Evolutionary conservation across 1,140 invertebrate genomes (phyloP).

Genomic region (Trachymyrmex cornetzi): DNA sequence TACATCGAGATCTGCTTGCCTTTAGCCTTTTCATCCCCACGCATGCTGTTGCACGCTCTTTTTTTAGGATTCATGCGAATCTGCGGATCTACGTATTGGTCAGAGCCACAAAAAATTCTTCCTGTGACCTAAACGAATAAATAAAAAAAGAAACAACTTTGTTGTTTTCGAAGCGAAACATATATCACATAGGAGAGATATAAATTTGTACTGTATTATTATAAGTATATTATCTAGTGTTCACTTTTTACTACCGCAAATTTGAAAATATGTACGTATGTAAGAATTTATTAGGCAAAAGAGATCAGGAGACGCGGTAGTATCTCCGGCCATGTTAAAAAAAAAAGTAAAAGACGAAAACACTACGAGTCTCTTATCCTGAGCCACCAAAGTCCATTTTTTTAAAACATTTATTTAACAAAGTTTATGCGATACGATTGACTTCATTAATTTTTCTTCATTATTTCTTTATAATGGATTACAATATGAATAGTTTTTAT

Average conservation of each 20-base stretch:
- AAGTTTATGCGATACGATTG: not conserved
- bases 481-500: not conserved
- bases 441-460: not conserved
- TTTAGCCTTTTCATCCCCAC: constrained; percentile 61
- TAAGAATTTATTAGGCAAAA: not conserved
- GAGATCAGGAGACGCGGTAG: too few relatives aligned
- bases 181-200: not conserved
- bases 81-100: not conserved
- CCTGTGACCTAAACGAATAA: not conserved
- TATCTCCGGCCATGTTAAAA: too few relatives aligned
- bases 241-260: not conserved
- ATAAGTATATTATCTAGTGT: not conserved
- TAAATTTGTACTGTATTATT: constrained; percentile 10
- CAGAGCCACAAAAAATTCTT: not conserved
- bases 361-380: too few relatives aligned
- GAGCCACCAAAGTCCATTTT: too few relatives aligned
- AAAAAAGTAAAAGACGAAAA: too few relatives aligned
- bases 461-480: not conserved
- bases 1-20: constrained; percentile 65
- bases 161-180: not conserved
- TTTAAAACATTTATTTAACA: not conserved
- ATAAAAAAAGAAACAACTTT: not conserved
- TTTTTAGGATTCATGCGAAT: constrained; percentile 41
- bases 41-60: constrained; percentile 26
- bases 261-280: not conserved